A percentile compares a stretch with the other conserved stretches of the same genome.
Evolutionary conservation across 2,888 invertebrate genomes (phyloP).

Genomic region (Oscheius sp.): DNA sequence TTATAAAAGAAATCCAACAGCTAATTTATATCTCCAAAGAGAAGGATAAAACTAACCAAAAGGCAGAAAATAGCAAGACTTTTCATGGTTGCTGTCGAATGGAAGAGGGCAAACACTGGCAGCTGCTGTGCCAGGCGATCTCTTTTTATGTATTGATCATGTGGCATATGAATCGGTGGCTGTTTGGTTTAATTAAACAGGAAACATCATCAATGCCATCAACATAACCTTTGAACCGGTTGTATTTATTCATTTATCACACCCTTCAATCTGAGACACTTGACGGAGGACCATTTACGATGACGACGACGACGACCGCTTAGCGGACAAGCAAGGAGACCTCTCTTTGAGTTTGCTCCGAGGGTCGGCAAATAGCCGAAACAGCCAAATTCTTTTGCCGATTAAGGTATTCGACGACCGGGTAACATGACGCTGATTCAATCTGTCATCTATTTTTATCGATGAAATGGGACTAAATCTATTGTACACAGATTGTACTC

Average conservation of each 20-base stretch:
- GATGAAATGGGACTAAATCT: too few relatives aligned
- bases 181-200: background rate
- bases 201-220: background rate
- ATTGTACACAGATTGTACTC: too few relatives aligned
- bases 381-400: conserved; percentile 2
- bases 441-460: too few relatives aligned
- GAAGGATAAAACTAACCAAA: background rate
- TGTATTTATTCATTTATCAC: too few relatives aligned
- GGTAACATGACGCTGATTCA: too few relatives aligned
- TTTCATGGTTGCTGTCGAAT: background rate
- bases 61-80: background rate
- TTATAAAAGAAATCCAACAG: too few relatives aligned
- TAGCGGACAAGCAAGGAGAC: conserved; percentile 6
- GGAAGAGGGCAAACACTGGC: background rate
- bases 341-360: background rate
- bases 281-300: background rate
- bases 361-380: background rate
- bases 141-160: background rate
- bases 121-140: background rate
- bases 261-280: background rate
- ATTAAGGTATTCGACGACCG: background rate
- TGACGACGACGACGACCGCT: too few relatives aligned
- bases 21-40: too few relatives aligned
- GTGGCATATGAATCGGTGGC: background rate
- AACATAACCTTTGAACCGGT: background rate